Conservation (phyloP, 2,113 vertebrate species). For the Murina feae region DNA sequence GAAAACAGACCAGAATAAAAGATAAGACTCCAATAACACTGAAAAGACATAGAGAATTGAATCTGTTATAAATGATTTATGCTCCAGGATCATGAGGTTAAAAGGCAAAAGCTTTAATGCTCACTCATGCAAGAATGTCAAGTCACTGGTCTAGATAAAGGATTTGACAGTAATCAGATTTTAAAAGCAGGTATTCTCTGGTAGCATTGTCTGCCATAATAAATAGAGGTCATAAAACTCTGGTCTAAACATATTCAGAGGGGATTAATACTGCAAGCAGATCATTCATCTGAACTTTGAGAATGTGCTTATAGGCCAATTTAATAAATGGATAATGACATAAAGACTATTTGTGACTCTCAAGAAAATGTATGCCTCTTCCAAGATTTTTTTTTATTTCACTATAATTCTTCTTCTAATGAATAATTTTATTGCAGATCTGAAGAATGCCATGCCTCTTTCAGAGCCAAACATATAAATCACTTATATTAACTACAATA, state of each 20-base stretch:
- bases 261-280: slow-evolving; percentile 49
- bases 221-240: slow-evolving; percentile 76
- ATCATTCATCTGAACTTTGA: slow-evolving; percentile 62
- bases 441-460: not conserved
- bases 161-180: slow-evolving; percentile 79
- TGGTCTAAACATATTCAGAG: slow-evolving; percentile 63
- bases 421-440: slow-evolving; percentile 39
- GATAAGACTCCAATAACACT: slow-evolving; percentile 77
- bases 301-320: slow-evolving; percentile 67
- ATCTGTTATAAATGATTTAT: slow-evolving; percentile 80
- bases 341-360: slow-evolving; percentile 49
- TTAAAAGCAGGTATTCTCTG: slow-evolving; percentile 75
- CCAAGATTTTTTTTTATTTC: not conserved
- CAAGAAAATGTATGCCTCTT: not conserved
- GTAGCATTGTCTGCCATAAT: slow-evolving; percentile 66
- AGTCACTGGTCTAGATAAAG: slow-evolving; percentile 74
- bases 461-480: not conserved
- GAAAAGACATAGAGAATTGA: slow-evolving; percentile 74
- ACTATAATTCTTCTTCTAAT: slow-evolving; percentile 18
- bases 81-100: slow-evolving; percentile 78
- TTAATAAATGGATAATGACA: slow-evolving; percentile 72
- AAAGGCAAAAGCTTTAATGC: slow-evolving; percentile 79
- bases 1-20: slow-evolving; percentile 75
- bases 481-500: slow-evolving; percentile 12
- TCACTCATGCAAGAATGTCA: slow-evolving; percentile 79